These are phyloP conservation scores for Nestor notabilis DNA, from an alignment of 2,113 vertebrate species.

Conservation along the genomic window DNA sequence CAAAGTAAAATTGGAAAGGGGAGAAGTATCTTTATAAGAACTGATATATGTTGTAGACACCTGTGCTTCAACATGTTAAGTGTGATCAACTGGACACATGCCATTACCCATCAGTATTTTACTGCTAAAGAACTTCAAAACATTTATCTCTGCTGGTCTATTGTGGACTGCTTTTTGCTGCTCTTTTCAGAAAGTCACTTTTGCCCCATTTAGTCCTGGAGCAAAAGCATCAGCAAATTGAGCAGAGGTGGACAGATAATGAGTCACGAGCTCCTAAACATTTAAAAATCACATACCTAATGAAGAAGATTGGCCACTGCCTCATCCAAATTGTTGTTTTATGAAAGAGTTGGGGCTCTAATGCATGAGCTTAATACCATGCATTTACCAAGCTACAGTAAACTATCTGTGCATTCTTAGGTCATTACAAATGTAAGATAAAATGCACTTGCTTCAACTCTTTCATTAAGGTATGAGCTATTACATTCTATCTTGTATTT, in stretches of 20 bases:
- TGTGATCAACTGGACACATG: not conserved
- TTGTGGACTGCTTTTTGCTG: not conserved
- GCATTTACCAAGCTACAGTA: conserved; percentile 46
- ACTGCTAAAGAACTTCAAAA: not conserved
- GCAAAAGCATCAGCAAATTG: conserved; percentile 2
- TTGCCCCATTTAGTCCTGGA: not conserved
- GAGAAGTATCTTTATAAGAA: not conserved
- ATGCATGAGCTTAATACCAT: conserved; percentile 8
- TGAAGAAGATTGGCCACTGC: conserved; percentile 16
- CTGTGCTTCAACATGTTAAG: not conserved
- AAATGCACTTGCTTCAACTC: conserved; percentile 42
- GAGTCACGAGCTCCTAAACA: not conserved
- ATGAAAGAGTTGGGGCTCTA: conserved; percentile 7
- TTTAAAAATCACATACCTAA: conserved; percentile 36
- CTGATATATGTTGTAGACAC: not conserved
- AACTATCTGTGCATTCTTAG: conserved; percentile 38
- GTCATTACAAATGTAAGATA: conserved; percentile 58
- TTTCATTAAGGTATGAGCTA: conserved; percentile 62
- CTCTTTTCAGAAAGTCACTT: not conserved
- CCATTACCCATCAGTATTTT: not conserved
- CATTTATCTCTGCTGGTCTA: not conserved
- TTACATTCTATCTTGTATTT: conserved; percentile 36
- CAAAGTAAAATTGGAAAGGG: not conserved
- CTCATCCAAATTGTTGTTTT: conserved; percentile 57
- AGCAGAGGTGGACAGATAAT: not conserved